Conservation (phyloP, 2,797 vertebrate genomes). For the Aratinga solstitialis region DNA sequence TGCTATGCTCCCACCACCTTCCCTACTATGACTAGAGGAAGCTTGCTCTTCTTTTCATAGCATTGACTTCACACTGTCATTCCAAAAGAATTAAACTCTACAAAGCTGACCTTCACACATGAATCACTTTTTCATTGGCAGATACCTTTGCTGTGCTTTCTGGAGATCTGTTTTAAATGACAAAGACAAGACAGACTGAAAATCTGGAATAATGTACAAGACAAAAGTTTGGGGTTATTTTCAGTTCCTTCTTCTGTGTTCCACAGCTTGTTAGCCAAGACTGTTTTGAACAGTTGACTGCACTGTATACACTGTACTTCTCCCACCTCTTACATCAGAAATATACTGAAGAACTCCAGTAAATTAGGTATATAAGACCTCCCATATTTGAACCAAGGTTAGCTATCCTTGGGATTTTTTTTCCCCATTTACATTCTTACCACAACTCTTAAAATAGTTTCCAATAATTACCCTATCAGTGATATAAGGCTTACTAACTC, state of each 20-base stretch:
- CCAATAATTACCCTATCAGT: not conserved
- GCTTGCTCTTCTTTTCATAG: not conserved
- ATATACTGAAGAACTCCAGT: not conserved
- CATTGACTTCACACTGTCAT: not conserved
- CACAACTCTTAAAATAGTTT: not conserved
- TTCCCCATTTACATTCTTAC: not conserved
- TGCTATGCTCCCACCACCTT: not conserved
- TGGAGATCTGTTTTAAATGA: not conserved
- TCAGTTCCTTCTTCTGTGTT: not conserved
- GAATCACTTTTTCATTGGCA: slow-evolving; percentile 22
- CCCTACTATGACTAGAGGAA: not conserved
- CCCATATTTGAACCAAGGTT: not conserved
- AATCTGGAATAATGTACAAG: not conserved
- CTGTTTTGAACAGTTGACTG: not conserved
- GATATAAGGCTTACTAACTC: not conserved
- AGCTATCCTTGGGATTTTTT: not conserved
- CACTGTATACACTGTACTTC: not conserved
- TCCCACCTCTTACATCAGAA: not conserved
- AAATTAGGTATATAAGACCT: not conserved
- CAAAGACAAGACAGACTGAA: not conserved
- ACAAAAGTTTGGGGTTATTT: not conserved
- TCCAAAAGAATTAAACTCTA: slow-evolving; percentile 2
- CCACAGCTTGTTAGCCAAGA: not conserved
- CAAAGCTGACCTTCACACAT: slow-evolving; percentile 25
- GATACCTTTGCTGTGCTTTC: slow-evolving; percentile 2